These are phyloP conservation scores for Eriocheir sinensis DNA, from an alignment of 1,140 invertebrate species.

Conservation along the genomic window DNA sequence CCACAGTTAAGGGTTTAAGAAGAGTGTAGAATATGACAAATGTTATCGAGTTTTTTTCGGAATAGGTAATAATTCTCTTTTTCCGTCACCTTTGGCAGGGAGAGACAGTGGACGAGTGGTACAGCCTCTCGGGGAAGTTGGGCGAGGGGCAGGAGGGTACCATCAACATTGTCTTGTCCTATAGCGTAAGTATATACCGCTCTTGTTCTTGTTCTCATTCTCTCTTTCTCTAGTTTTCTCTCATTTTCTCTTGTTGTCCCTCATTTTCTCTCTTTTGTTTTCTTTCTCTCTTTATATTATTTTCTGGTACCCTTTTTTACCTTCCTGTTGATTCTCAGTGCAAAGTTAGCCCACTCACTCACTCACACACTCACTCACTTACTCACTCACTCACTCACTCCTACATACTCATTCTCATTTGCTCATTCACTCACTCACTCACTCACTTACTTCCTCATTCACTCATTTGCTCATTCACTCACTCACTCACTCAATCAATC, in stretches of 20 bases:
- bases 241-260: neutral
- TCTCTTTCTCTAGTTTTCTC: neutral
- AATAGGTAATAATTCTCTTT: neutral
- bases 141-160: constrained; percentile 67
- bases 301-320: constrained; percentile 50
- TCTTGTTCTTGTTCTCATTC: too few species aligned
- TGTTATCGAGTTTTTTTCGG: too few species aligned
- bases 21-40: too few species aligned
- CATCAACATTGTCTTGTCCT: constrained; percentile 68
- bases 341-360: constrained; percentile 48
- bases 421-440: neutral
- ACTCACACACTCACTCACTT: neutral
- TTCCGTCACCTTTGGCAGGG: constrained; percentile 3
- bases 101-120: constrained; percentile 70
- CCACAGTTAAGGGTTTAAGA: too few species aligned
- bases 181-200: constrained; percentile 32
- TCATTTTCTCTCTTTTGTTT: neutral
- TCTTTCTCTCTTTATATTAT: constrained; percentile 20
- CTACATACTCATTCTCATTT: constrained; percentile 16
- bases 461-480: neutral
- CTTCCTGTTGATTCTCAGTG: too few species aligned
- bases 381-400: constrained; percentile 34
- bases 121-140: constrained; percentile 64
- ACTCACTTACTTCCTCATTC: neutral
- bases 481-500: constrained; percentile 15